phyloP scores from a whole-genome alignment of 1,140 invertebrate species.

The Melipona quadrifasciata region DNA sequence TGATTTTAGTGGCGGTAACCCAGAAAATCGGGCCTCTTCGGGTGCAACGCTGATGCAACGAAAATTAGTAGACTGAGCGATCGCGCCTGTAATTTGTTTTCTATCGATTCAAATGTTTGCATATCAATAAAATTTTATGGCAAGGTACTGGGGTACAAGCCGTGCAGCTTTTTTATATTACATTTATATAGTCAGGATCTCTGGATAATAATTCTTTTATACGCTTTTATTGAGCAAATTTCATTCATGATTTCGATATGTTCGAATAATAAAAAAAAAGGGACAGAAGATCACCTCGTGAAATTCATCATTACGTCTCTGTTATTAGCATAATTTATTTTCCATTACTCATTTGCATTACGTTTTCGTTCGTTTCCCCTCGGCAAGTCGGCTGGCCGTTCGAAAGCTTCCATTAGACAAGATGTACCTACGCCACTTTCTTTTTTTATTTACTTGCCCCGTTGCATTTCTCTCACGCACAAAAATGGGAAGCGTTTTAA shows the following conservation, averaged over 20 bases:
- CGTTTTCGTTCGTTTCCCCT: background rate
- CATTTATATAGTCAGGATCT: background rate
- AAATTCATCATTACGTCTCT: background rate
- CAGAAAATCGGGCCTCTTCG: no score
- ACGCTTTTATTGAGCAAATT: background rate
- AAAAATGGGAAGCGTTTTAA: conserved; percentile 21
- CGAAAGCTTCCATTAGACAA: conserved; percentile 35
- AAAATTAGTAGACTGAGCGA: no score
- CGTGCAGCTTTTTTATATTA: no score
- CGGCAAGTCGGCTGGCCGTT: background rate
- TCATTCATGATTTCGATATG: background rate
- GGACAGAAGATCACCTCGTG: no score
- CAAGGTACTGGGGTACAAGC: no score
- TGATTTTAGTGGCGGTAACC: no score
- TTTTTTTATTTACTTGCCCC: conserved; percentile 10
- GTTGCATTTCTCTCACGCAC: background rate
- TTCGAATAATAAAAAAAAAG: no score
- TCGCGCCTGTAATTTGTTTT: no score
- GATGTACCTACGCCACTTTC: conserved; percentile 22
- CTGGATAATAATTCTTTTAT: background rate
- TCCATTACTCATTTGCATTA: background rate
- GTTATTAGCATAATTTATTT: conserved; percentile 2
- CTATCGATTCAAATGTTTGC: no score
- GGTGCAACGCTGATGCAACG: no score
- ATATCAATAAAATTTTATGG: no score